phyloP scores from a whole-genome alignment of 2,113 vertebrate species.

The Tylochromis polylepis region DNA sequence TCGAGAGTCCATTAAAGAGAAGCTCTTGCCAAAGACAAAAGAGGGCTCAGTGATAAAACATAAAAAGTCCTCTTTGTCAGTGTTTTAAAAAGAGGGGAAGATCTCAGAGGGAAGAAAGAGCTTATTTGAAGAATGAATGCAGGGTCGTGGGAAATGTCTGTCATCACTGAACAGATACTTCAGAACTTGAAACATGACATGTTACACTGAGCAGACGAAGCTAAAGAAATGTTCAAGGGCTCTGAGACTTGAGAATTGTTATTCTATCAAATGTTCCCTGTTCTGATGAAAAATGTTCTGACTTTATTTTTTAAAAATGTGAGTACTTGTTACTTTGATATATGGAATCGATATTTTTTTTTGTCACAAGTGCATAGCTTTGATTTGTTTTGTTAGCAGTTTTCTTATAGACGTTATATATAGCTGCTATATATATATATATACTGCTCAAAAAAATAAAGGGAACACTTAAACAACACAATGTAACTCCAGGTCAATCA shows the following conservation, averaged over 20 bases:
- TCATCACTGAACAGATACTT: slow-evolving; percentile 29
- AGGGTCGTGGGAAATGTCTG: slow-evolving; percentile 59
- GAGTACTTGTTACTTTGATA: neutral
- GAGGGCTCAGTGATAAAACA: slow-evolving; percentile 4
- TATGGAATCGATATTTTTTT: slow-evolving; percentile 14
- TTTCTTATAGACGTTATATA: neutral
- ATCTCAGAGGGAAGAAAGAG: slow-evolving; percentile 8
- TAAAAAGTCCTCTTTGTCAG: neutral
- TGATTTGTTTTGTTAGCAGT: neutral
- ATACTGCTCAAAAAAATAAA: too few relatives aligned
- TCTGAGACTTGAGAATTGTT: neutral
- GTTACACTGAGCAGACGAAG: slow-evolving; percentile 50
- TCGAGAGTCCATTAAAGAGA: slow-evolving; percentile 30
- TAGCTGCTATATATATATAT: neutral
- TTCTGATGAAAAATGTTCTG: slow-evolving; percentile 15
- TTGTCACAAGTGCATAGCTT: neutral
- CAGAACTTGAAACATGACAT: slow-evolving; percentile 22
- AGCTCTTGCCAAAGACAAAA: slow-evolving; percentile 23
- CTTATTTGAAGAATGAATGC: slow-evolving; percentile 37
- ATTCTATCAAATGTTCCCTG: neutral
- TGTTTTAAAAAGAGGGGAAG: neutral
- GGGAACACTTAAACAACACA: too few relatives aligned
- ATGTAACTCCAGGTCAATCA: too few relatives aligned
- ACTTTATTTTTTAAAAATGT: neutral
- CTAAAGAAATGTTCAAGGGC: slow-evolving; percentile 10